Percentiles rank a stretch among this genome's conserved stretches.
Conservation (phyloP, 2,888 invertebrate species). For the Alsophila aescularia region DNA sequence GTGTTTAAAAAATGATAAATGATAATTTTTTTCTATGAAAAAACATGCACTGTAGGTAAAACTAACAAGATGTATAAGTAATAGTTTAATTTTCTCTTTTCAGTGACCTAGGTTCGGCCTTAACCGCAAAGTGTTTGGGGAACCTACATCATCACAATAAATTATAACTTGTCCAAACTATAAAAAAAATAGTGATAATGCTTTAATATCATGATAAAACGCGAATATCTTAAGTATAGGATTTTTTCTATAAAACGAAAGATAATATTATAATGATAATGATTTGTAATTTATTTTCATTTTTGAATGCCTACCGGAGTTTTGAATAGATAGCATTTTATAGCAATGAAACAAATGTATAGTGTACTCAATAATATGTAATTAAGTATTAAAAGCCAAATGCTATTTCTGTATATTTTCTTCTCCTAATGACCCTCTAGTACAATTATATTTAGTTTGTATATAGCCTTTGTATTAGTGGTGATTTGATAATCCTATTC, state of each 20-base stretch:
- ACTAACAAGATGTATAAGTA: not conserved
- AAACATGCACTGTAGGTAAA: too few relatives aligned
- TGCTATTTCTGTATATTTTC: constrained; percentile 65
- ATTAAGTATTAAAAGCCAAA: constrained; percentile 85
- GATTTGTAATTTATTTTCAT: constrained; percentile 77
- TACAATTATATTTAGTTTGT: not conserved
- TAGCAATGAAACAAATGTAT: constrained; percentile 84
- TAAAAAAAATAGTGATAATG: constrained; percentile 81
- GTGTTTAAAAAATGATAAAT: too few relatives aligned
- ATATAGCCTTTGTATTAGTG: constrained; percentile 16
- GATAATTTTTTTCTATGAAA: too few relatives aligned
- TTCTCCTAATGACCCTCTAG: constrained; percentile 36
- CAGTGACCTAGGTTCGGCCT: constrained; percentile 72
- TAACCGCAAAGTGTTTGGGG: constrained; percentile 52
- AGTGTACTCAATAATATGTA: constrained; percentile 83
- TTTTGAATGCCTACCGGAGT: constrained; percentile 82
- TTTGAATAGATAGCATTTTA: constrained; percentile 85
- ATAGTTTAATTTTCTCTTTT: constrained; percentile 46
- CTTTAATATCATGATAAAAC: constrained; percentile 84
- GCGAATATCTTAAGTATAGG: constrained; percentile 81
- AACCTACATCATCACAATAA: constrained; percentile 74
- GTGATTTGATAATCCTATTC: constrained; percentile 6
- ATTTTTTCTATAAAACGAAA: constrained; percentile 82
- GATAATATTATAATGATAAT: constrained; percentile 63
- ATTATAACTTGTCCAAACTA: constrained; percentile 80